phyloP scores from a whole-genome alignment of 2,888 invertebrate genomes.

The Prosopocoilus inquinatus region DNA sequence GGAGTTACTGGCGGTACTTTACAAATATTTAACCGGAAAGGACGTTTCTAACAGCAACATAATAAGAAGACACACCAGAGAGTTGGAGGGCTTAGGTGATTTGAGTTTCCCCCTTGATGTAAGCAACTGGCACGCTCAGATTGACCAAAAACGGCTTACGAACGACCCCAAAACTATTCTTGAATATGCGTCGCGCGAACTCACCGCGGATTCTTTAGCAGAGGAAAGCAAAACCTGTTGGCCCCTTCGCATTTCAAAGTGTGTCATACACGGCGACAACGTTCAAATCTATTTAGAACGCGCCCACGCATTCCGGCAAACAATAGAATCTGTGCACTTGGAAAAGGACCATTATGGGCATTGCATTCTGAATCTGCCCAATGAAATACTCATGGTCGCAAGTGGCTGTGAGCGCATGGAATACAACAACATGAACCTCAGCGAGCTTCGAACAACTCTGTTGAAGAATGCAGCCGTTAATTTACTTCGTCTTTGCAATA shows the following conservation, averaged over 20 bases:
- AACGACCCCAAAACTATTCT: slow-evolving; percentile 15
- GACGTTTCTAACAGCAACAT: slow-evolving; percentile 29
- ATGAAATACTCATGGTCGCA: not conserved
- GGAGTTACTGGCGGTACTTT: slow-evolving; percentile 22
- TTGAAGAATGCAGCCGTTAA: slow-evolving; percentile 45
- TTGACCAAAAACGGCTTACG: slow-evolving; percentile 32
- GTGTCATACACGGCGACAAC: slow-evolving; percentile 49
- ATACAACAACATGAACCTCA: slow-evolving; percentile 41
- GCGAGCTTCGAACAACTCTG: slow-evolving; percentile 44
- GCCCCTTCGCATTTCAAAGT: slow-evolving; percentile 51
- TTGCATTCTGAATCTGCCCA: slow-evolving; percentile 10
- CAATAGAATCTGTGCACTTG: slow-evolving; percentile 39
- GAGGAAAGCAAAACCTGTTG: slow-evolving; percentile 52
- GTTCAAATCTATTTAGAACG: slow-evolving; percentile 58
- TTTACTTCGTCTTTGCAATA: slow-evolving; percentile 46
- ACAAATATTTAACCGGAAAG: slow-evolving; percentile 23
- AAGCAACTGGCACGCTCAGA: slow-evolving; percentile 57
- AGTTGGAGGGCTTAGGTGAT: slow-evolving; percentile 60
- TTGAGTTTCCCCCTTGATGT: slow-evolving; percentile 61
- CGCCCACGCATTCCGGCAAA: slow-evolving; percentile 34
- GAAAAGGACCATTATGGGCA: slow-evolving; percentile 39
- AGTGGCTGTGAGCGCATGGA: slow-evolving; percentile 31
- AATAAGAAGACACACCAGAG: slow-evolving; percentile 60
- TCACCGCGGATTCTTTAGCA: slow-evolving; percentile 45
- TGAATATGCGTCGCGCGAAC: slow-evolving; percentile 29